phyloP scores from a whole-genome alignment of 2,888 invertebrate genomes.

The Apamea anceps region DNA sequence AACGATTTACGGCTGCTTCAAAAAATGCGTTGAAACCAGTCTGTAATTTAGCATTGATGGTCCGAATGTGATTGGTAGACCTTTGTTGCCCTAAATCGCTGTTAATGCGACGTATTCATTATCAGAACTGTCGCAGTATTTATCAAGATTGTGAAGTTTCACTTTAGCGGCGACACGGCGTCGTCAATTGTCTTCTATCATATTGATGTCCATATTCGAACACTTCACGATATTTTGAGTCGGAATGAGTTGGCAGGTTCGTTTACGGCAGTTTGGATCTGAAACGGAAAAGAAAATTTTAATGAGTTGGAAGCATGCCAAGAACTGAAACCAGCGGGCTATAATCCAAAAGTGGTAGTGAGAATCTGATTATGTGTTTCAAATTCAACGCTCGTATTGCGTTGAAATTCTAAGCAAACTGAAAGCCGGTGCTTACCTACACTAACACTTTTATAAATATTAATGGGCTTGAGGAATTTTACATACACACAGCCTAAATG shows the following conservation, averaged over 20 bases:
- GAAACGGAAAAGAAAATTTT: slow-evolving; percentile 71
- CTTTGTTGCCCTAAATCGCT: slow-evolving; percentile 77
- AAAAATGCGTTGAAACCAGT: slow-evolving; percentile 97
- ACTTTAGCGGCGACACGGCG: slow-evolving; percentile 45
- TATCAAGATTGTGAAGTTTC: slow-evolving; percentile 48
- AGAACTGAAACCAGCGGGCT: slow-evolving; percentile 14
- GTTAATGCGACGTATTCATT: slow-evolving; percentile 70
- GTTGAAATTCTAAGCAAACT: slow-evolving; percentile 38
- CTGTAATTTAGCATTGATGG: slow-evolving; percentile 96
- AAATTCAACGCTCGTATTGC: slow-evolving; percentile 31
- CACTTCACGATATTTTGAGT: slow-evolving; percentile 46
- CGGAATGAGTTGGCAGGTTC: slow-evolving; percentile 25
- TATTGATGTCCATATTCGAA: slow-evolving; percentile 70
- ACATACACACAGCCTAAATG: slow-evolving; percentile 11
- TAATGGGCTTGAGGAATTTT: slow-evolving; percentile 30
- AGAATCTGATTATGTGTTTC: slow-evolving; percentile 41
- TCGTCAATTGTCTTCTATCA: slow-evolving; percentile 86
- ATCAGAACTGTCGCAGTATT: slow-evolving; percentile 35
- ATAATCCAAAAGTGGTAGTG: slow-evolving; percentile 22
- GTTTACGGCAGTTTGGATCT: slow-evolving; percentile 66
- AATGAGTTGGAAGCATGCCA: slow-evolving; percentile 54
- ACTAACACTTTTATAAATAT: slow-evolving; percentile 32
- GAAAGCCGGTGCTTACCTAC: slow-evolving; percentile 13
- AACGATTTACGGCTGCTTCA: slow-evolving; percentile 96
- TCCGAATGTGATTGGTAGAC: slow-evolving; percentile 80